phyloP scores from a whole-genome alignment of 1,140 invertebrate species.

The Brachionus angularis region DNA sequence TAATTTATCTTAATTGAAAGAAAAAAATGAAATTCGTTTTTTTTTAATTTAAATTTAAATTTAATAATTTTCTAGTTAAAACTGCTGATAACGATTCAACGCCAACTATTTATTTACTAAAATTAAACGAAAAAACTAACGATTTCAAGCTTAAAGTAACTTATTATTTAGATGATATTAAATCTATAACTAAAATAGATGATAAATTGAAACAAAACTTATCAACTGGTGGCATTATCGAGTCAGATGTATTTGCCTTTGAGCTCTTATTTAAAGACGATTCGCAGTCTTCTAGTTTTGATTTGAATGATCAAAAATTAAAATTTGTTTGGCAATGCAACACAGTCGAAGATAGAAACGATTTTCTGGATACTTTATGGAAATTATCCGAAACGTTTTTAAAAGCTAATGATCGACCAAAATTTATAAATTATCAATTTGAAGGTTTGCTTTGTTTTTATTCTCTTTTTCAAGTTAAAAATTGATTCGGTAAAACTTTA shows the following conservation, averaged over 20 bases:
- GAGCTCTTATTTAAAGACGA: constrained; percentile 13
- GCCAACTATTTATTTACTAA: constrained; percentile 25
- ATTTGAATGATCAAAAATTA: constrained; percentile 4
- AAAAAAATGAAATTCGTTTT: too few relatives aligned
- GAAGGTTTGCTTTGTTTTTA: neutral
- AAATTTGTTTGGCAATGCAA: constrained; percentile 41
- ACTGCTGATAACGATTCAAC: constrained; percentile 40
- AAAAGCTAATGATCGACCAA: constrained; percentile 11
- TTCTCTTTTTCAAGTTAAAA: neutral
- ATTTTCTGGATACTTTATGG: constrained; percentile 43
- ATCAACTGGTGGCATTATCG: neutral
- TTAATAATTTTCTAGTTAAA: constrained; percentile 21
- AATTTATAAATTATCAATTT: constrained; percentile 40
- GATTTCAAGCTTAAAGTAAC: constrained; percentile 41
- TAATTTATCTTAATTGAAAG: too few relatives aligned
- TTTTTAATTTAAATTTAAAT: neutral
- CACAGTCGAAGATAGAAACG: constrained; percentile 20
- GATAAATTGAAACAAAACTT: constrained; percentile 13
- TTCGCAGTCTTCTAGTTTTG: neutral
- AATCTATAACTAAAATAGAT: constrained; percentile 41
- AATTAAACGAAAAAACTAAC: constrained; percentile 38
- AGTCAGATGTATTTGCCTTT: constrained; percentile 11
- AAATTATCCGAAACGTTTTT: constrained; percentile 34
- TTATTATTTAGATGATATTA: constrained; percentile 22
- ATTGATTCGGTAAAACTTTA: neutral